phyloP scores from a whole-genome alignment of 1,140 invertebrate genomes.

The Dinothrombium tinctorium region DNA sequence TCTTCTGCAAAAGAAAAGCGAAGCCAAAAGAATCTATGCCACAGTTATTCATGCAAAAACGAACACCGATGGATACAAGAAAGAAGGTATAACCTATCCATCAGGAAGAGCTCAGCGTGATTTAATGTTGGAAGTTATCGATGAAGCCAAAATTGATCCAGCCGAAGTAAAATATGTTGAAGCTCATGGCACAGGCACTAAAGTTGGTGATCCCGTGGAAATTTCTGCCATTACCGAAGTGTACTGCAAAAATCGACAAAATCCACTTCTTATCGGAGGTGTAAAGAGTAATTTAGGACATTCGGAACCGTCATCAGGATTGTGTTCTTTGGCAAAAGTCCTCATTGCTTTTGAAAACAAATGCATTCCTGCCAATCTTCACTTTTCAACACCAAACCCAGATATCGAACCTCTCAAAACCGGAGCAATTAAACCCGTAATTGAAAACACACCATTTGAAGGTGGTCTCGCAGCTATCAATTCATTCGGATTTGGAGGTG shows the following conservation, averaged over 20 bases:
- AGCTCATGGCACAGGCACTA: conserved; percentile 26
- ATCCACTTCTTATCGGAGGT: conserved; percentile 67
- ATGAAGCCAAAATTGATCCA: conserved; percentile 20
- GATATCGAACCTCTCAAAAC: conserved; percentile 66
- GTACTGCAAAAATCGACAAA: conserved; percentile 50
- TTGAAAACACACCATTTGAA: conserved; percentile 13
- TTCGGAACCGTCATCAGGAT: conserved; percentile 65
- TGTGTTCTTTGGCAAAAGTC: conserved; percentile 67
- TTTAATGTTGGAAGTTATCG: conserved; percentile 20
- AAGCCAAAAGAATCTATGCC: conserved; percentile 35
- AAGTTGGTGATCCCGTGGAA: conserved; percentile 83
- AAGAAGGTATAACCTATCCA: conserved; percentile 40
- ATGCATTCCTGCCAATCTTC: conserved; percentile 66
- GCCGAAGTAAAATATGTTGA: conserved; percentile 21
- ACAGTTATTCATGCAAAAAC: conserved; percentile 45
- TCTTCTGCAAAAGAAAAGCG: conserved; percentile 46
- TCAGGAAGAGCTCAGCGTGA: conserved; percentile 17
- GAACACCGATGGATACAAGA: conserved; percentile 75
- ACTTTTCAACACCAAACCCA: conserved; percentile 58
- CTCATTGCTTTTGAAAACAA: conserved; percentile 68
- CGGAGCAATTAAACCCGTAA: conserved; percentile 45
- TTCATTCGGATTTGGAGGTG: conserved; percentile 14
- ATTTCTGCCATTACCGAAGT: conserved; percentile 73
- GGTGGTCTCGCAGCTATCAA: conserved; percentile 13
- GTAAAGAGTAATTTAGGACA: conserved; percentile 98